Percentiles rank a stretch among this genome's conserved stretches.
Evolutionary conservation across 2,797 vertebrate genomes (phyloP).

Genomic region (Gadopsis marmoratus): DNA sequence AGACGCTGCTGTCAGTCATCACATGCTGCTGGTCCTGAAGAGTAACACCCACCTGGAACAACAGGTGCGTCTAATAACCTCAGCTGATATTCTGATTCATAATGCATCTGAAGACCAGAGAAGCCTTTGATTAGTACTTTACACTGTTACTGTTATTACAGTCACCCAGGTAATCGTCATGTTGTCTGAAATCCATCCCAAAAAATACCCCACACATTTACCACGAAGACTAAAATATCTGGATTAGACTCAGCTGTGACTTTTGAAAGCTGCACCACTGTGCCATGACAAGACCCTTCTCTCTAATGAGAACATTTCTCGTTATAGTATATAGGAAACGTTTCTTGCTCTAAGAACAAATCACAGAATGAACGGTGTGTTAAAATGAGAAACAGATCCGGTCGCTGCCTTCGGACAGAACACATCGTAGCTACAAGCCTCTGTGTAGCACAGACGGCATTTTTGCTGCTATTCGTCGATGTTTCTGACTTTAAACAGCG

Average conservation of each 20-base stretch:
- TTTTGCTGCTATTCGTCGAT: too few species aligned
- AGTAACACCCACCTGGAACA: slow-evolving; percentile 88
- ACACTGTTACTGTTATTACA: not conserved
- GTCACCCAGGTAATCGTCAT: too few species aligned
- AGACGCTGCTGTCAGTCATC: slow-evolving; percentile 85
- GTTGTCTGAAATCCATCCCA: too few species aligned
- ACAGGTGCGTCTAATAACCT: slow-evolving; percentile 77
- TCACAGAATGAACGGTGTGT: not conserved
- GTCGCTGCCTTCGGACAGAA: too few species aligned
- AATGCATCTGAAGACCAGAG: not conserved
- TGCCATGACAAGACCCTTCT: too few species aligned
- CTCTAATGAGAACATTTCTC: too few species aligned
- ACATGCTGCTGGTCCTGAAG: slow-evolving; percentile 90
- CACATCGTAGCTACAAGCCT: not conserved
- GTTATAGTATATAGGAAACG: not conserved
- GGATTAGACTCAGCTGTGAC: too few species aligned
- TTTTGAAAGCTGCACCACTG: too few species aligned
- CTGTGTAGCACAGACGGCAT: not conserved
- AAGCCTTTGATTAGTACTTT: not conserved
- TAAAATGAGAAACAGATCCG: too few species aligned
- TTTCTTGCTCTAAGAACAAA: rapidly evolving
- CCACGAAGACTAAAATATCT: too few species aligned
- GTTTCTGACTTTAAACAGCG: not conserved
- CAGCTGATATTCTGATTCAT: too few species aligned
- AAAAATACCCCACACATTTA: too few species aligned